Evolutionary conservation across 2,113 vertebrate genomes (phyloP).

Genomic region (Pelvicachromis taeniatus): DNA sequence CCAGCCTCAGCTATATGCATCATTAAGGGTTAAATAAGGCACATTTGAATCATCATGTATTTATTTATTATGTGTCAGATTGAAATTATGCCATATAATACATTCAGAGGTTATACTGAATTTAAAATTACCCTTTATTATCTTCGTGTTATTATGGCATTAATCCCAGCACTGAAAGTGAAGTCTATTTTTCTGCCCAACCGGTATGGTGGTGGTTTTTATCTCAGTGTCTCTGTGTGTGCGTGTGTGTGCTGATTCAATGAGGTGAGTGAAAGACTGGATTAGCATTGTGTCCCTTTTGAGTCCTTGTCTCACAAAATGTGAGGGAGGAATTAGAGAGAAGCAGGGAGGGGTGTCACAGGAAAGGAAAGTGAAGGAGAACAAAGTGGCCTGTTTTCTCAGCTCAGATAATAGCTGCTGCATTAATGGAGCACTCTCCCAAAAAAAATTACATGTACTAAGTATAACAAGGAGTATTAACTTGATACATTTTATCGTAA

Average conservation of each 20-base stretch:
- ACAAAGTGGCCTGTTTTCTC: not conserved
- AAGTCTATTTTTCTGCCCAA: not conserved
- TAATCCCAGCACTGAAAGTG: not conserved
- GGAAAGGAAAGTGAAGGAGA: not conserved
- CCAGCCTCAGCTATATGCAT: not conserved
- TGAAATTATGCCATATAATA: not conserved
- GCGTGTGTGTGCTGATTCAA: not conserved
- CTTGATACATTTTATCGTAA: not conserved
- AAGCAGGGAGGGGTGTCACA: not conserved
- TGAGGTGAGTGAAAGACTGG: conserved; percentile 9
- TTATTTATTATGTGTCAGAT: not conserved
- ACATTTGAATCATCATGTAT: not conserved
- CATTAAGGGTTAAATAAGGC: not conserved
- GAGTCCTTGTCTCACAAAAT: conserved; percentile 41
- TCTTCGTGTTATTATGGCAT: not conserved
- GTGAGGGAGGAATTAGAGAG: conserved; percentile 53
- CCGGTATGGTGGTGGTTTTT: not conserved
- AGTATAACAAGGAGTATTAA: not conserved
- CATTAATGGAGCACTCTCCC: too few relatives aligned
- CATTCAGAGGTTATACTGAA: not conserved
- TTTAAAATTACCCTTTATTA: not conserved
- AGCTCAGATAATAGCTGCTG: not conserved
- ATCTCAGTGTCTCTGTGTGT: not conserved
- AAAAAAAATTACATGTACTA: too few relatives aligned
- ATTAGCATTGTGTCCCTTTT: conserved; percentile 56